Percentiles rank a stretch among this genome's conserved stretches.
Evolutionary conservation across 2,797 vertebrate species (phyloP).

Genomic region (Lutjanus argentimaculatus): DNA sequence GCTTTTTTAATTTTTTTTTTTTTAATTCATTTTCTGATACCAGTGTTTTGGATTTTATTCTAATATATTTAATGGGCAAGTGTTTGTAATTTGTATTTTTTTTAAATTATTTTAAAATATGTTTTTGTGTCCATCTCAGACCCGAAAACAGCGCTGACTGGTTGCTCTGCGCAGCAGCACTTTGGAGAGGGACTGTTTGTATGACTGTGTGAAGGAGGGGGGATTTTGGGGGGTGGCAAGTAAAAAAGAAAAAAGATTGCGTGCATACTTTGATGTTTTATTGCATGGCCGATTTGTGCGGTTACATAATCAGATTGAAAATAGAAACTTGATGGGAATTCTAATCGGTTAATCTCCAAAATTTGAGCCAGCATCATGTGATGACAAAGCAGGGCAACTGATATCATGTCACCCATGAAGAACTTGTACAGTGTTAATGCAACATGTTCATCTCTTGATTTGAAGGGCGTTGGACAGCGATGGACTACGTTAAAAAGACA

Average conservation of each 20-base stretch:
- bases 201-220: background rate
- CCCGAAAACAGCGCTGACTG: background rate
- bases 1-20: too few relatives aligned
- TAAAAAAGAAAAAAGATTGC: background rate
- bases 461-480: background rate
- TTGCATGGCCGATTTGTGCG: constrained; percentile 41
- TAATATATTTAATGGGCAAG: too few relatives aligned
- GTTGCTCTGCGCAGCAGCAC: background rate
- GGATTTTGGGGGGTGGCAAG: background rate
- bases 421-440: background rate
- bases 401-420: background rate
- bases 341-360: constrained; percentile 68
- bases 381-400: constrained; percentile 6
- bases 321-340: constrained; percentile 52
- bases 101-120: too few relatives aligned
- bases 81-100: too few relatives aligned
- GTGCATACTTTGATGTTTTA: constrained; percentile 37
- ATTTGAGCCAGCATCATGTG: constrained; percentile 44
- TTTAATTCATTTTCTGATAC: too few relatives aligned
- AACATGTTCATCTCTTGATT: constrained; percentile 7
- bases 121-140: too few relatives aligned
- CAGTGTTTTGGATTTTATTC: too few relatives aligned
- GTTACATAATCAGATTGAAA: constrained; percentile 69
- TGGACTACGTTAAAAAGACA: background rate
- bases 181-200: background rate